Conservation (phyloP, 2,797 vertebrate species). For the Diglossa cyanea region DNA sequence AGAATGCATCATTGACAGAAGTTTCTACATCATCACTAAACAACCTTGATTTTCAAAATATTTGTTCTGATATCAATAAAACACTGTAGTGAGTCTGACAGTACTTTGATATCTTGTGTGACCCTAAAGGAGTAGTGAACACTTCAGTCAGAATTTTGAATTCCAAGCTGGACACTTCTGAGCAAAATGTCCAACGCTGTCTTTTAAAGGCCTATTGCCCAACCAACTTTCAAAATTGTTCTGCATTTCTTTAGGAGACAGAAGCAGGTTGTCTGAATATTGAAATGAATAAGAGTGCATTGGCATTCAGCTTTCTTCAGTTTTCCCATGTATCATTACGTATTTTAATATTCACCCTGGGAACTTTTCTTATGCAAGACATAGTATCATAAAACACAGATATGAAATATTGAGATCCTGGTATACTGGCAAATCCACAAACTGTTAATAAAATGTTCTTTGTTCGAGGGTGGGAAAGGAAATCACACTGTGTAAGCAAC, state of each 20-base stretch:
- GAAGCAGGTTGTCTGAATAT: background rate
- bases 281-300: background rate
- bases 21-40: background rate
- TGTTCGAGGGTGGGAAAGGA: background rate
- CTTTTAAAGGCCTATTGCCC: background rate
- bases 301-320: background rate
- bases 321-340: background rate
- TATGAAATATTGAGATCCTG: background rate
- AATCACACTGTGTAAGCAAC: background rate
- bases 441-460: background rate
- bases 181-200: background rate
- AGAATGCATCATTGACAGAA: background rate
- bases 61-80: background rate
- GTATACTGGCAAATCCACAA: background rate
- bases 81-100: background rate
- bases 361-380: background rate
- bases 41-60: background rate
- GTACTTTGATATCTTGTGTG: background rate
- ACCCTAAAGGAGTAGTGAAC: background rate
- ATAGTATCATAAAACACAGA: background rate
- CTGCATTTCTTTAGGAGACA: background rate
- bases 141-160: background rate
- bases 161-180: fast-evolving
- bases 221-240: background rate
- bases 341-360: background rate